A percentile compares a stretch with the other conserved stretches of the same genome.
These are phyloP conservation scores for Heptranchias perlo DNA, from an alignment of 2,113 vertebrate genomes.

Conservation along the genomic window DNA sequence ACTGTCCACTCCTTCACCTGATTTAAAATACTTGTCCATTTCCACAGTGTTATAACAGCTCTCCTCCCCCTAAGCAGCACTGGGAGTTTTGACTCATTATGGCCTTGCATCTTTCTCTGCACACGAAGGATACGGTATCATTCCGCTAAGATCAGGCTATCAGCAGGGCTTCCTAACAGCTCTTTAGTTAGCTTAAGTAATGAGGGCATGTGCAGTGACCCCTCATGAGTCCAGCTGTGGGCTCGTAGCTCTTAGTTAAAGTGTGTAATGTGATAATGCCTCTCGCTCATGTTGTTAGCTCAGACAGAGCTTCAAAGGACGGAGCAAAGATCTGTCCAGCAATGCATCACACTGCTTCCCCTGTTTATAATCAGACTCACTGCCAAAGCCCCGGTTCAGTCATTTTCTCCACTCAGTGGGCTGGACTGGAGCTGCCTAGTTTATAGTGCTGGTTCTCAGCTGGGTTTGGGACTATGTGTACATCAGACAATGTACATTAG, in stretches of 20 bases:
- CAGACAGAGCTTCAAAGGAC: not conserved
- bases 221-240: not conserved
- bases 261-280: not conserved
- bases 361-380: not conserved
- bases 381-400: not conserved
- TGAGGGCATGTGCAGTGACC: not conserved
- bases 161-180: not conserved
- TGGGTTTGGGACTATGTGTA: not conserved
- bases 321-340: not conserved
- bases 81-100: not conserved
- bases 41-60: not conserved
- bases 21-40: not conserved
- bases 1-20: not conserved
- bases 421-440: not conserved
- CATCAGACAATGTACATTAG: not conserved
- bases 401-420: not conserved
- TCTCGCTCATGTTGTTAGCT: not conserved
- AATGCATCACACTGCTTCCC: not conserved
- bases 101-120: not conserved
- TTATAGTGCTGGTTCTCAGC: not conserved
- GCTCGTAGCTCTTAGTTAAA: not conserved
- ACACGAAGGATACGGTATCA: not conserved
- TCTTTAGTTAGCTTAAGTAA: not conserved
- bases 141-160: not conserved
- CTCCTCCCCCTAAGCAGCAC: not conserved